Base-by-base conservation (phyloP, 2,797 vertebrate genomes). In the Platyrinchus mystaceus region DNA sequence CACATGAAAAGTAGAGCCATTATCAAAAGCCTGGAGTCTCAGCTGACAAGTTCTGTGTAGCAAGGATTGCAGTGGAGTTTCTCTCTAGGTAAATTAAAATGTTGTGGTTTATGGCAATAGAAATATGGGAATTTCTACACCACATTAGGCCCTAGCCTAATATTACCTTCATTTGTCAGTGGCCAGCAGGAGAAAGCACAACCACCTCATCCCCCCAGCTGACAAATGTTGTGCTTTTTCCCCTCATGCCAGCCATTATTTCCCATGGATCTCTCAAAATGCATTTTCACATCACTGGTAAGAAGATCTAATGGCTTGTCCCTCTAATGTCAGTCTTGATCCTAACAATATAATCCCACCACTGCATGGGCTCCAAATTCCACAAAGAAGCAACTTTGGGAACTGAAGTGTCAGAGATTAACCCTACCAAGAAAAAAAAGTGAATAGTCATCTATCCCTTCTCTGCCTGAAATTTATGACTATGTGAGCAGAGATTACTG, bases 71-170 rank as follows among this genome's bases (percentile, higher is more conserved):
- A 84, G 64, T 47, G 60, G 32, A 87, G 68, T 49, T 89, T 52
- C 55, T 91, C 66, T 81, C 41, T 37, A 37, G 37, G 68, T 64
- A 70, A 92, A 94, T 91, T n/a, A 91, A 89, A 88, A 87, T 76
- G 71, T 24, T 75, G 69, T 91, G 79, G 63, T 64, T 87, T 84
- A 62, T 78, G 69, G 56, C 83, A 89, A 75, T 12, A 63, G 69
- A 91, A 85, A 92, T 91, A 89, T 23, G 62, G 49, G 56, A 80
- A 87, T 68, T 89, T 79, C 68, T 84, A 81, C 73, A 89, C 47
- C 0, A 39, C 28, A 60, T 91, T 92, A 92, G 81, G 50, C 34
- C 12, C 41, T 36, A 70, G 41, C 6, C 9, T 19, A 53, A 53
- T 49, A 68, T 60, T 77, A 84, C 62, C 39, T 91, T 78, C 83